Evolutionary conservation across 2,888 invertebrate species (phyloP).

Genomic region (Hofmannophila pseudospretella): DNA sequence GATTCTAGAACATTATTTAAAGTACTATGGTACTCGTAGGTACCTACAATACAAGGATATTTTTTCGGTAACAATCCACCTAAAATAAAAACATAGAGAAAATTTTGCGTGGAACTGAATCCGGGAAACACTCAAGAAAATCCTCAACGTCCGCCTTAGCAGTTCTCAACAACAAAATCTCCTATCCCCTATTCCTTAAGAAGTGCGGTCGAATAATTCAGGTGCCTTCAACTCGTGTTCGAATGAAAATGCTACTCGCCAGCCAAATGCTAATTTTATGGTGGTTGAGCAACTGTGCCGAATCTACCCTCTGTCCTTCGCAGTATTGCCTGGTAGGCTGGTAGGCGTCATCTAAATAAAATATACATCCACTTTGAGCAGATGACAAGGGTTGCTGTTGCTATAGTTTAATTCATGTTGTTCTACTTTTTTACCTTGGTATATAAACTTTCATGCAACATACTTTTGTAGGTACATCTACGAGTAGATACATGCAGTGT

Average conservation of each 20-base stretch:
- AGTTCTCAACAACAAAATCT: constrained; percentile 27
- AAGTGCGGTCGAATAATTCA: constrained; percentile 69
- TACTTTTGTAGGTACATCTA: background rate
- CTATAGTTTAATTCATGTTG: constrained; percentile 21
- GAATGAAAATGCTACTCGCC: constrained; percentile 69
- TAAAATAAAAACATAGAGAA: constrained; percentile 6
- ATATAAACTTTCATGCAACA: background rate
- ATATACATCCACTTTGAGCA: constrained; percentile 47
- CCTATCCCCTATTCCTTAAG: constrained; percentile 43
- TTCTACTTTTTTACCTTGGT: background rate
- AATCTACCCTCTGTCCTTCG: constrained; percentile 64
- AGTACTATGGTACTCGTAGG: background rate
- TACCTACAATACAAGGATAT: too few relatives aligned
- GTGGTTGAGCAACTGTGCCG: constrained; percentile 76
- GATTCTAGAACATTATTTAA: too few relatives aligned
- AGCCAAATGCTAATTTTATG: constrained; percentile 78
- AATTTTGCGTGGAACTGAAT: constrained; percentile 8
- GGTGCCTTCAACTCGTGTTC: constrained; percentile 54
- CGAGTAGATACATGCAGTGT: too few relatives aligned
- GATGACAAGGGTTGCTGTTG: constrained; percentile 41
- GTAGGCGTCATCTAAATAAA: constrained; percentile 70
- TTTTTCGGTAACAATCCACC: constrained; percentile 4
- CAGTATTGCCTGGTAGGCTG: constrained; percentile 65
- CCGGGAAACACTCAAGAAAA: constrained; percentile 8
- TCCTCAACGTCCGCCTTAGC: constrained; percentile 7